Conservation (phyloP, 35 echinoderm and acorn worm species). For the Amphiura filiformis region DNA sequence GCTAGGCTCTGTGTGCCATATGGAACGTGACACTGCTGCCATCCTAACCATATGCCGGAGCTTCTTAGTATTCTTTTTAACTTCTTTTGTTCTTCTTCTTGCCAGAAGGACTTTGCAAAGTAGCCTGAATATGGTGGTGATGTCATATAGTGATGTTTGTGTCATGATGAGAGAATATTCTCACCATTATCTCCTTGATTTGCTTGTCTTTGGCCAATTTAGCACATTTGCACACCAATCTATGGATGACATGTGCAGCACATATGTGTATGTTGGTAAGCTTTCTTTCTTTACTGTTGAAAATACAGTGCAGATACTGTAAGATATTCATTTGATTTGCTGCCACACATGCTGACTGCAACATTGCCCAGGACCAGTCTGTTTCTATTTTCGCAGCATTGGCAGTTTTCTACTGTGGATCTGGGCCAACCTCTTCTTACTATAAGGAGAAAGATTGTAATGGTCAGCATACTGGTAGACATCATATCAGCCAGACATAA, state of each 20-base stretch:
- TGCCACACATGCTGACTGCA: not conserved
- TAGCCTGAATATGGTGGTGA: too few species aligned
- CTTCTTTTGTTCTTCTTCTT: too few species aligned
- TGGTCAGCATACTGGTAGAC: not conserved
- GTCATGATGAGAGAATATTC: not conserved
- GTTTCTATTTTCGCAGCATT: not conserved
- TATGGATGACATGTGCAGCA: not conserved
- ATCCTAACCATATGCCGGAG: too few species aligned
- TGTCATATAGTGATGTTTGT: too few species aligned
- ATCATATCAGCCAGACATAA: not conserved
- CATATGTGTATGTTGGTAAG: not conserved
- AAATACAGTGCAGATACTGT: not conserved
- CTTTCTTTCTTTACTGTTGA: not conserved
- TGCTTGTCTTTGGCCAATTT: not conserved
- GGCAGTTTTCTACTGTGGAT: not conserved
- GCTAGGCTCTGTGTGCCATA: too few species aligned
- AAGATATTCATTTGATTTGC: not conserved
- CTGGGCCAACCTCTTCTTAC: not conserved
- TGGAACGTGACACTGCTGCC: too few species aligned
- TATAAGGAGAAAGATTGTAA: not conserved
- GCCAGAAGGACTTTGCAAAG: too few species aligned
- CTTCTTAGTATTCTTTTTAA: too few species aligned
- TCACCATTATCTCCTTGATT: not conserved
- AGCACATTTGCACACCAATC: not conserved
- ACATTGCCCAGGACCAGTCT: not conserved